Conservation (phyloP, 2,888 invertebrate species). For the Bursaphelenchus okinawaensis region DNA sequence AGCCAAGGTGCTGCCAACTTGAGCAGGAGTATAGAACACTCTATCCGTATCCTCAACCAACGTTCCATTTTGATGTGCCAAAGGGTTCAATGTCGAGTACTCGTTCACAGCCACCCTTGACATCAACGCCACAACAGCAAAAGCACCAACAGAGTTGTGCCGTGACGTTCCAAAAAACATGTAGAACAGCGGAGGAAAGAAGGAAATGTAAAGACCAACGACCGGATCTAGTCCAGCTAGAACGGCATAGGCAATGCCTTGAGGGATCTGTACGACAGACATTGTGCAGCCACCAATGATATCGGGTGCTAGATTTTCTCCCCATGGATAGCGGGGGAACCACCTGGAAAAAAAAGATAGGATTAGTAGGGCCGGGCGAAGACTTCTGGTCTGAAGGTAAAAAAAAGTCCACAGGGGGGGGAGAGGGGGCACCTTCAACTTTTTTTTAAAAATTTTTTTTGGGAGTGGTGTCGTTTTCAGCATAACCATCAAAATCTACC, state of each 20-base stretch:
- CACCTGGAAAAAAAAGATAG: no score
- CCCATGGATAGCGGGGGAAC: constrained; percentile 56
- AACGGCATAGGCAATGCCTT: constrained; percentile 67
- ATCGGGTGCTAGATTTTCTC: constrained; percentile 68
- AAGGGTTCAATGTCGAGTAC: not conserved
- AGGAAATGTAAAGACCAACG: constrained; percentile 73
- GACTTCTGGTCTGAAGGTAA: no score
- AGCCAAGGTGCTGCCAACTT: constrained; percentile 3
- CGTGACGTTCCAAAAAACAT: constrained; percentile 77
- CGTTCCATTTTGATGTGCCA: not conserved
- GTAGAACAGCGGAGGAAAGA: constrained; percentile 81
- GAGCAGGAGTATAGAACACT: not conserved
- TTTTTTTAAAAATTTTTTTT: no score
- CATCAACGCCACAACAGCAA: constrained; percentile 5
- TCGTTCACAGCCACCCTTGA: constrained; percentile 6
- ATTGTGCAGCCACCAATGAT: constrained; percentile 78
- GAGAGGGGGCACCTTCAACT: no score
- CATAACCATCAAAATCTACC: no score
- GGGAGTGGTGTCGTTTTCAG: no score
- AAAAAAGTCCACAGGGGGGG: no score
- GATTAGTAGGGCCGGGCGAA: no score
- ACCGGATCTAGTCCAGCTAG: constrained; percentile 61
- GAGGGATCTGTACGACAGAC: constrained; percentile 84
- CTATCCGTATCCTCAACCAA: not conserved
- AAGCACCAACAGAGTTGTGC: constrained; percentile 5